These are phyloP conservation scores for Ictidomys tridecemlineatus DNA, from an alignment of 2,113 vertebrate genomes.

Conservation along the genomic window DNA sequence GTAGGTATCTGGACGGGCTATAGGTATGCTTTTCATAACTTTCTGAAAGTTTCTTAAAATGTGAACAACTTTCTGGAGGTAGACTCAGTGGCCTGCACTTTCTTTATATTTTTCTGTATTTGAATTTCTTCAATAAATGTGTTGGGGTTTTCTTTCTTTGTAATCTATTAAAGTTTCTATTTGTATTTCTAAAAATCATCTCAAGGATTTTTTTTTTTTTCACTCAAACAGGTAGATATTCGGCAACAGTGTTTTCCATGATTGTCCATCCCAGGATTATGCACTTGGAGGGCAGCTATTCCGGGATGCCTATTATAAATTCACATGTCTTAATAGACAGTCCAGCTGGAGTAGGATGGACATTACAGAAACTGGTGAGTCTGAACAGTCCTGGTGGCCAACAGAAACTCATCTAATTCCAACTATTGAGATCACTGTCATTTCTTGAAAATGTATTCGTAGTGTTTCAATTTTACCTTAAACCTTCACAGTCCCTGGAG, in stretches of 20 bases:
- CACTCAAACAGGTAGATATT: not conserved
- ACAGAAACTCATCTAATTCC: not conserved
- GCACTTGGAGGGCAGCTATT: not conserved
- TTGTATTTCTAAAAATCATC: constrained; percentile 15
- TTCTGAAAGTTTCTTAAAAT: not conserved
- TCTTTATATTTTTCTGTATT: not conserved
- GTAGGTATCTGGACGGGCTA: no score
- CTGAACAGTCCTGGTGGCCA: not conserved
- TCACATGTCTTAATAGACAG: not conserved
- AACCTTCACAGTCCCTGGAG: not conserved
- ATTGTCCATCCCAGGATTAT: not conserved
- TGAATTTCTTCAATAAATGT: not conserved
- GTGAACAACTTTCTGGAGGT: not conserved
- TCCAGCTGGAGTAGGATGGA: not conserved
- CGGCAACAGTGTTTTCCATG: not conserved
- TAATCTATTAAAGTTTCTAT: not conserved
- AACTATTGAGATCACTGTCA: not conserved
- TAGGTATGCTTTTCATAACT: not conserved
- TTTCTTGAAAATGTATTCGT: not conserved
- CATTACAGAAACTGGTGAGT: not conserved
- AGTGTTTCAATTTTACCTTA: not conserved
- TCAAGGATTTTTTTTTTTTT: not conserved
- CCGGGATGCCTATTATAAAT: not conserved
- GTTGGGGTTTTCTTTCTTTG: not conserved
- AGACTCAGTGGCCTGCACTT: not conserved